These are phyloP conservation scores for Pogonophryne albipinna DNA, from an alignment of 2,797 vertebrate genomes.

Conservation along the genomic window DNA sequence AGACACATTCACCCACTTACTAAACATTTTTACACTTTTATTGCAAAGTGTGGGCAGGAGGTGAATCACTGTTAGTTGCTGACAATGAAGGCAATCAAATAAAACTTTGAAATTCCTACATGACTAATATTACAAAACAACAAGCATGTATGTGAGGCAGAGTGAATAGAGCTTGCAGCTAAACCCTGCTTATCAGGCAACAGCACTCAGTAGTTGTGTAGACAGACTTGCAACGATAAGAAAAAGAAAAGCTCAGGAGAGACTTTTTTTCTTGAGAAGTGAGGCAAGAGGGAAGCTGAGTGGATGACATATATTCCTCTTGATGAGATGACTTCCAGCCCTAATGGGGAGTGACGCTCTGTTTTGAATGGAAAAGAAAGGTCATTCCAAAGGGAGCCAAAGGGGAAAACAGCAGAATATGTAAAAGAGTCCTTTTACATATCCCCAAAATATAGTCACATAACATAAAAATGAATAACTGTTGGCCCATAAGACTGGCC, in stretches of 20 bases:
- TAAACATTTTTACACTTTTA: neutral
- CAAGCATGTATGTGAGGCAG: neutral
- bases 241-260: slow-evolving; percentile 9
- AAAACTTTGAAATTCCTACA: neutral
- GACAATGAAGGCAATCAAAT: neutral
- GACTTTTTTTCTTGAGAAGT: slow-evolving; percentile 1
- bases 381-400: slow-evolving; percentile 61
- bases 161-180: neutral
- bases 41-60: neutral
- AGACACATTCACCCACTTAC: neutral
- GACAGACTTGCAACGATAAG: slow-evolving; percentile 9
- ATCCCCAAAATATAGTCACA: too few relatives aligned
- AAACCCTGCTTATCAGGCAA: slow-evolving; percentile 8
- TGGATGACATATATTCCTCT: slow-evolving; percentile 45
- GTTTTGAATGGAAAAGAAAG: slow-evolving; percentile 63
- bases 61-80: slow-evolving; percentile 3
- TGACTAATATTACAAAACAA: neutral
- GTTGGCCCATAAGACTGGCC: too few relatives aligned
- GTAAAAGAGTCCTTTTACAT: too few relatives aligned
- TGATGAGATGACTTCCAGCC: slow-evolving; percentile 60
- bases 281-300: slow-evolving; percentile 26
- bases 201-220: slow-evolving; percentile 15
- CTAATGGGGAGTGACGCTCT: slow-evolving; percentile 52
- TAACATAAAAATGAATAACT: too few relatives aligned
- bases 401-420: slow-evolving; percentile 49